Percentiles rank a stretch among this genome's conserved stretches.
Conservation (phyloP, 2,797 vertebrate genomes). For the Cynopterus sphinx region DNA sequence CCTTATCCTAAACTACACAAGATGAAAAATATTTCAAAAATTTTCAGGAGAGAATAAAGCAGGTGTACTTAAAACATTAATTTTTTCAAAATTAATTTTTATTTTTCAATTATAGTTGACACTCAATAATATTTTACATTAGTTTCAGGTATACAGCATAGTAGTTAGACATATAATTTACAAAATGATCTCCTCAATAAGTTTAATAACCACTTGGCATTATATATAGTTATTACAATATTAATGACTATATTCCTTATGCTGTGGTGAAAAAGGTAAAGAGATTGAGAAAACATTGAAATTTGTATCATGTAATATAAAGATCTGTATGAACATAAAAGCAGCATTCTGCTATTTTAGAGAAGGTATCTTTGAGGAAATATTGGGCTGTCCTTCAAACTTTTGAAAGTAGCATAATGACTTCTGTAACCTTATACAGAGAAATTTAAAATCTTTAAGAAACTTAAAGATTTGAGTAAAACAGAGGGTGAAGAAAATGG, state of each 20-base stretch:
- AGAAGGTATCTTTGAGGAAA: slow-evolving; percentile 28
- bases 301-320: background rate
- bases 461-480: slow-evolving; percentile 55
- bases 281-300: background rate
- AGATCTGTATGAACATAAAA: slow-evolving; percentile 1
- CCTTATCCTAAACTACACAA: slow-evolving; percentile 41
- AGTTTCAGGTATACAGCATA: too few species aligned
- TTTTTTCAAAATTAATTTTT: background rate
- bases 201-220: too few species aligned
- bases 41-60: background rate
- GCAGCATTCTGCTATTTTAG: slow-evolving; percentile 37
- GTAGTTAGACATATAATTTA: too few species aligned
- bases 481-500: background rate
- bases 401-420: slow-evolving; percentile 27
- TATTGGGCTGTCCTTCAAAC: background rate
- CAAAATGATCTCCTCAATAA: too few species aligned
- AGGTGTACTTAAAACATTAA: background rate
- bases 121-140: too few species aligned
- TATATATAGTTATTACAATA: too few species aligned
- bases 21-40: background rate
- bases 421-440: slow-evolving; percentile 41
- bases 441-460: slow-evolving; percentile 63
- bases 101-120: too few species aligned
- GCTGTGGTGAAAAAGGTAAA: too few species aligned
- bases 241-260: too few species aligned